Conservation (phyloP, 2,113 vertebrate species). For the Lepisosteus oculatus region DNA sequence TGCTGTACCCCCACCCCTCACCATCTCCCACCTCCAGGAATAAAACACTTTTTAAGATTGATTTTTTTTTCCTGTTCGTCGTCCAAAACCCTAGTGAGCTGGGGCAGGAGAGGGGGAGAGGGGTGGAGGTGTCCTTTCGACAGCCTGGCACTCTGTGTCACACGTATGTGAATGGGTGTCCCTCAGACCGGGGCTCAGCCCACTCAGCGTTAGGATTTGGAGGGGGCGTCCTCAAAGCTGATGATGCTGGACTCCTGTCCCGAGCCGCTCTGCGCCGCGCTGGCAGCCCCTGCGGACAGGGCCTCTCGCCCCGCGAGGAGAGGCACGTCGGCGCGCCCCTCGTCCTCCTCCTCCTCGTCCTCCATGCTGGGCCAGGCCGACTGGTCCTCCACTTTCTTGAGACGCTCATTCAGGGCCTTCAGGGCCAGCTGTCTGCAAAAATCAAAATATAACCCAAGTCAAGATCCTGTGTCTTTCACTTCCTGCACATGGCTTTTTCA, state of each 20-base stretch:
- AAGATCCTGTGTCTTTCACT: no score
- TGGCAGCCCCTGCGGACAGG: conserved; percentile 36
- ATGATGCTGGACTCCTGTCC: conserved; percentile 84
- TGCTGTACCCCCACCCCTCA: neutral
- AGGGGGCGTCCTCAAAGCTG: conserved; percentile 84
- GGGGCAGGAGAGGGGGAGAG: no score
- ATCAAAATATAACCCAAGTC: conserved; percentile 17
- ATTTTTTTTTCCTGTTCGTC: no score
- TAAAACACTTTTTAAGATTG: no score
- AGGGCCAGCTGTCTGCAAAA: conserved; percentile 85
- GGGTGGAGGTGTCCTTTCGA: neutral
- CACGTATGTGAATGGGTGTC: conserved; percentile 17
- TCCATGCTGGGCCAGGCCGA: conserved; percentile 96
- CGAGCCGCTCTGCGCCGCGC: conserved; percentile 39
- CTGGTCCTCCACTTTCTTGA: conserved; percentile 93
- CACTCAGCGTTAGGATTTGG: conserved; percentile 68
- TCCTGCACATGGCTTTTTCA: no score
- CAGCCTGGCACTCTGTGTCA: conserved; percentile 9
- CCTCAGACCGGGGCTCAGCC: conserved; percentile 20
- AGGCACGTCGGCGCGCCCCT: conserved; percentile 65
- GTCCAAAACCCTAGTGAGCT: no score
- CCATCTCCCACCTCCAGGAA: neutral
- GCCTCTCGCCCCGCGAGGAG: conserved; percentile 56
- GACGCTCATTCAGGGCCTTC: conserved; percentile 92
- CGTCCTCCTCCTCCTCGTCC: conserved; percentile 86